These are phyloP conservation scores for Busseola fusca DNA, from an alignment of 2,888 invertebrate genomes.

Conservation along the genomic window DNA sequence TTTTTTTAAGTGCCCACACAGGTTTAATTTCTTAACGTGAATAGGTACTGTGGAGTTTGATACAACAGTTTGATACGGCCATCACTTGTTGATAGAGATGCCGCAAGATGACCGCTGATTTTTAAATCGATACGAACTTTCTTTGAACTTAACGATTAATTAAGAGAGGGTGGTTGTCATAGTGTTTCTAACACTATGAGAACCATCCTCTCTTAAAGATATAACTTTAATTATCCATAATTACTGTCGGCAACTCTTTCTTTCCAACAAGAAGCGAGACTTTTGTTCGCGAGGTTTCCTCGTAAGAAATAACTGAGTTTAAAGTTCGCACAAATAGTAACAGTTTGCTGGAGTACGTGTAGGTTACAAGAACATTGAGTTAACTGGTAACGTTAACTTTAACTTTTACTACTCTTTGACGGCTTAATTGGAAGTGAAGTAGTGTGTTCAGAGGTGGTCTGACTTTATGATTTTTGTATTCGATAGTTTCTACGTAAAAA, in stretches of 20 bases:
- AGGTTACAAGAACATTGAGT: constrained; percentile 28
- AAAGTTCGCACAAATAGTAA: constrained; percentile 30
- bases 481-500: not conserved
- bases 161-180: too few species aligned
- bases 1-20: too few species aligned
- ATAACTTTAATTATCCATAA: constrained; percentile 34
- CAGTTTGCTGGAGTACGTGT: constrained; percentile 14
- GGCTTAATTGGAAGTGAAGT: constrained; percentile 11
- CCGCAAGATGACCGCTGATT: too few species aligned
- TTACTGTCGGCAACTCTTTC: constrained; percentile 15
- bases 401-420: constrained; percentile 23
- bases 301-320: constrained; percentile 42
- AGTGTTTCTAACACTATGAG: too few species aligned
- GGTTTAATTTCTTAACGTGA: constrained; percentile 11
- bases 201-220: not conserved
- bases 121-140: not conserved
- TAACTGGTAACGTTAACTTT: constrained; percentile 23
- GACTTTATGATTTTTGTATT: not conserved
- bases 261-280: constrained; percentile 11
- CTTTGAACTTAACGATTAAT: not conserved
- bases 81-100: not conserved
- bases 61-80: not conserved
- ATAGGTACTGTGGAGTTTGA: not conserved
- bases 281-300: constrained; percentile 24
- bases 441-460: not conserved